Evolutionary conservation across 2,888 invertebrate genomes (phyloP).

Genomic region (Volucella inflata): DNA sequence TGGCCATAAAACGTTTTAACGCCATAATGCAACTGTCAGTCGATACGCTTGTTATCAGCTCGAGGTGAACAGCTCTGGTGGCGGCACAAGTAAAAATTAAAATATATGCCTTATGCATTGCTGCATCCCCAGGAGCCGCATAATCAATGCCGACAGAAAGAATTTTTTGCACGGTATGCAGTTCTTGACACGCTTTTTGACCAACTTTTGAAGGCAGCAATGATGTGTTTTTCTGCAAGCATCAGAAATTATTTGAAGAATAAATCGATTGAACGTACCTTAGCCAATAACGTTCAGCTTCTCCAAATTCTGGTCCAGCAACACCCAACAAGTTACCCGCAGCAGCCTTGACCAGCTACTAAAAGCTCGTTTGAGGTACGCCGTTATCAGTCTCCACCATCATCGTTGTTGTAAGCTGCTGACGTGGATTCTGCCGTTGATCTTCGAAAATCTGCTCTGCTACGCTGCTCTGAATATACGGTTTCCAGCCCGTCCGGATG

Average conservation of each 20-base stretch:
- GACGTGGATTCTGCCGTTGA: too few species aligned
- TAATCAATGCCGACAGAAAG: conserved; percentile 14
- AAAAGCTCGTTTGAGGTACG: neutral
- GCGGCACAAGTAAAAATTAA: conserved; percentile 41
- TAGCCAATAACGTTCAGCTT: conserved; percentile 1
- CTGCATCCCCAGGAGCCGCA: neutral
- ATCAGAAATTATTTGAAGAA: neutral
- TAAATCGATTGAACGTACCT: neutral
- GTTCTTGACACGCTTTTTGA: conserved; percentile 29
- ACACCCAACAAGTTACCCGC: neutral
- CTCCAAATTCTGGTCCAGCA: neutral
- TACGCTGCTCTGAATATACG: too few species aligned
- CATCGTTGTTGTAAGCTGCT: too few species aligned
- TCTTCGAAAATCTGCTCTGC: too few species aligned
- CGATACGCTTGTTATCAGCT: conserved; percentile 15
- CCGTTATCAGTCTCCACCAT: too few species aligned
- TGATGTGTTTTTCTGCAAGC: neutral
- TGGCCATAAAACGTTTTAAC: conserved; percentile 10
- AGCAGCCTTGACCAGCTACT: neutral
- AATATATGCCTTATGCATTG: conserved; percentile 22
- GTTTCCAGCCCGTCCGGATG: too few species aligned
- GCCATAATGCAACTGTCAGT: conserved; percentile 16
- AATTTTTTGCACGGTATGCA: conserved; percentile 28
- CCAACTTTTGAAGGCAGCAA: conserved; percentile 8
- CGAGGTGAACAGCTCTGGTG: too few species aligned